Conservation (phyloP, 2,888 invertebrate species). For the Trisateles emortualis region DNA sequence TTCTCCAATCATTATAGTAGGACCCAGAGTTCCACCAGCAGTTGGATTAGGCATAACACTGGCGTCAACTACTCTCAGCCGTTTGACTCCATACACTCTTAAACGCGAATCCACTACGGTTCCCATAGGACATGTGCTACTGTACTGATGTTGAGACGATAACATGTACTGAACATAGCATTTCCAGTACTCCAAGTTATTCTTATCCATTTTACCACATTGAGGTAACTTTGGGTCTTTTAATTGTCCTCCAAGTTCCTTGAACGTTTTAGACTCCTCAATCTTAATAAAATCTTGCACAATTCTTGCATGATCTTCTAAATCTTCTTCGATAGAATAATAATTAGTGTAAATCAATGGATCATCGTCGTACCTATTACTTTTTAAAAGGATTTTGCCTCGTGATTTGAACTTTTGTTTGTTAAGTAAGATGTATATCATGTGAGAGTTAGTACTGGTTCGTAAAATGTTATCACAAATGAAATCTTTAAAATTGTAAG, state of each 20-base stretch:
- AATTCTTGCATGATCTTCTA: conserved; percentile 29
- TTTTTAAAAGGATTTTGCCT: conserved; percentile 58
- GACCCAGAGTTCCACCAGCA: conserved; percentile 7
- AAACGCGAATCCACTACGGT: conserved; percentile 24
- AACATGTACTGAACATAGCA: conserved; percentile 27
- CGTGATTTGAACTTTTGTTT: conserved; percentile 57
- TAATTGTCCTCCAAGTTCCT: conserved; percentile 21
- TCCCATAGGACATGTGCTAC: conserved; percentile 35
- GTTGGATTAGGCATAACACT: conserved; percentile 71
- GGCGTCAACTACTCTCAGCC: conserved; percentile 47
- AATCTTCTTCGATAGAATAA: conserved; percentile 47
- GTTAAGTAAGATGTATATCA: conserved; percentile 50
- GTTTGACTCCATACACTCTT: conserved; percentile 18
- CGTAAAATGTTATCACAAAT: conserved; percentile 50
- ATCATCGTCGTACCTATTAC: conserved; percentile 52
- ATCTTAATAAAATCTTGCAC: conserved; percentile 27
- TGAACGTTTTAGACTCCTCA: conserved; percentile 25
- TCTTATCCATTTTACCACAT: conserved; percentile 8
- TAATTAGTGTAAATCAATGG: conserved; percentile 57
- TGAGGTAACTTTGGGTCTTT: conserved; percentile 19
- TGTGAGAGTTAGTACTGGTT: conserved; percentile 45
- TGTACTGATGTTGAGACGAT: conserved; percentile 22
- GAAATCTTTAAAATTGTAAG: conserved; percentile 37
- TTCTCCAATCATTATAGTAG: conserved; percentile 22
- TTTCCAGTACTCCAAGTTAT: conserved; percentile 21